phyloP scores from a whole-genome alignment of 1,140 invertebrate genomes.

The Hirudo medicinalis region DNA sequence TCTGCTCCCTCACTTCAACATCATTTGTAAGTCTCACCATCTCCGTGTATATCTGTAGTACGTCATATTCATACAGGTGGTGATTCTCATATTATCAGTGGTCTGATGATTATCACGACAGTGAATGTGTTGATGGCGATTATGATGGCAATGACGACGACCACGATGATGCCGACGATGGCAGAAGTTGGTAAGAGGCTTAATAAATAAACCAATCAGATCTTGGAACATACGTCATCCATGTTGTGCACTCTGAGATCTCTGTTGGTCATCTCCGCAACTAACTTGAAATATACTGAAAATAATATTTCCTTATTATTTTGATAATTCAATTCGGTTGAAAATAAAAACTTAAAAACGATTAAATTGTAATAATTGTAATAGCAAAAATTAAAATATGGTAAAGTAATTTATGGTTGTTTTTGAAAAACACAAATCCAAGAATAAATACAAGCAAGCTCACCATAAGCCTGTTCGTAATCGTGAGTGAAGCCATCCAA shows the following conservation, averaged over 20 bases:
- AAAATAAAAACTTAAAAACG: no score
- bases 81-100: background rate
- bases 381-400: no score
- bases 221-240: constrained; percentile 29
- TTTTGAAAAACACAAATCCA: background rate
- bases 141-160: background rate
- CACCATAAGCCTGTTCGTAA: constrained; percentile 29
- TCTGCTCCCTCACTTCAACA: constrained; percentile 29
- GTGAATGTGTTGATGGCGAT: background rate
- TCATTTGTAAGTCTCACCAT: constrained; percentile 35
- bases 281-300: constrained; percentile 35
- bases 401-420: no score
- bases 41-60: constrained; percentile 34
- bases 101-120: background rate
- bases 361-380: no score
- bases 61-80: no score
- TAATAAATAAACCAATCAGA: background rate
- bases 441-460: constrained; percentile 17
- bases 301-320: constrained; percentile 8
- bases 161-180: background rate
- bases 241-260: constrained; percentile 32
- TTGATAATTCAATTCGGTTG: background rate
- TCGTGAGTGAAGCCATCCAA: constrained; percentile 29
- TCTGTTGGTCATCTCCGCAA: constrained; percentile 32
- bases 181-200: background rate